A percentile compares a stretch with the other conserved stretches of the same genome.
phyloP scores from a whole-genome alignment of 2,113 vertebrate species.

The Copsychus sechellarum region DNA sequence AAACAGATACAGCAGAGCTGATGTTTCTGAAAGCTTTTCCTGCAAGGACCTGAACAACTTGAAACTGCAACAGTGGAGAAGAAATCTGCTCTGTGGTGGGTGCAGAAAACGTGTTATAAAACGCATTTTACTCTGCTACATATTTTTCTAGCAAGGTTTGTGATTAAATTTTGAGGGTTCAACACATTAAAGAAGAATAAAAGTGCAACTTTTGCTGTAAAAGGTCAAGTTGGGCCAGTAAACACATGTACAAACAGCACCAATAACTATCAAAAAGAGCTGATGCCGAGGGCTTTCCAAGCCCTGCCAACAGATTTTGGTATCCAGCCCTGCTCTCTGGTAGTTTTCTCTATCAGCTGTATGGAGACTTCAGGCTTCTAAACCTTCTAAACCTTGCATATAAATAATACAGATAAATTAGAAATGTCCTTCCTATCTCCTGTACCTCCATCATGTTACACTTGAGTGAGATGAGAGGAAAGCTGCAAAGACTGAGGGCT shows the following conservation, averaged over 20 bases:
- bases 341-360: neutral
- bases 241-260: neutral
- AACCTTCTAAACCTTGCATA: neutral
- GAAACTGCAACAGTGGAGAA: neutral
- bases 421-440: neutral
- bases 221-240: neutral
- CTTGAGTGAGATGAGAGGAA: neutral
- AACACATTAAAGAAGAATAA: neutral
- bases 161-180: neutral
- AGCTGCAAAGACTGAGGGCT: neutral
- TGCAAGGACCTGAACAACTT: neutral
- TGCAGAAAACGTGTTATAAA: neutral
- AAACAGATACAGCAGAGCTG: neutral
- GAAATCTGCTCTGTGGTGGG: neutral
- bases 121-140: neutral
- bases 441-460: fast-evolving
- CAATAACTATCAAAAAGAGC: neutral
- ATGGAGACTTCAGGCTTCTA: neutral
- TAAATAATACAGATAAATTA: neutral
- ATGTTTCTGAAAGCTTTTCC: neutral
- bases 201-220: neutral
- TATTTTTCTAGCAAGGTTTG: neutral
- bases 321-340: neutral
- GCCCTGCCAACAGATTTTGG: neutral
- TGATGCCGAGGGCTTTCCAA: neutral